Percentiles rank a stretch among this genome's conserved stretches.
phyloP scores from a whole-genome alignment of 2,797 vertebrate species.

The Myioborus melanocephalus region DNA sequence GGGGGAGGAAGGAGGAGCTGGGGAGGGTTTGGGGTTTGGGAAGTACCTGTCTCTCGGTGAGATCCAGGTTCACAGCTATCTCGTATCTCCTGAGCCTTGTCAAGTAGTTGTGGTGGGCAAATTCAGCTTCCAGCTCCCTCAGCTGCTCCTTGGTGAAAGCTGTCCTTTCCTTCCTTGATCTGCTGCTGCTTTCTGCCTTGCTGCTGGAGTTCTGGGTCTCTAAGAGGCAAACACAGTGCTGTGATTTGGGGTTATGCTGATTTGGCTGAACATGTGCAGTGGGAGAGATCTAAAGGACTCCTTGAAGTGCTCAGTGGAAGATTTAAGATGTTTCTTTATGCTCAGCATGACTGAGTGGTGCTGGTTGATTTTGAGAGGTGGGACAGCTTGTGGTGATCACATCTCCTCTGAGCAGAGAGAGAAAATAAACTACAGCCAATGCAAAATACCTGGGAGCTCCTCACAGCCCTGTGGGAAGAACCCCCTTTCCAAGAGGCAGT shows the following conservation, averaged over 20 bases:
- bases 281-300: not conserved
- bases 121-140: conserved; percentile 93
- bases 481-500: no score
- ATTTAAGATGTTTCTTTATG: not conserved
- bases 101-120: conserved; percentile 97
- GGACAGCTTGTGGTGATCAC: not conserved
- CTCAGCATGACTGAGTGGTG: not conserved
- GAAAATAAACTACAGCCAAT: not conserved
- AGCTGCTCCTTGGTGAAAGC: conserved; percentile 98
- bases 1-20: not conserved
- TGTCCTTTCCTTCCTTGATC: conserved; percentile 92
- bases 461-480: not conserved
- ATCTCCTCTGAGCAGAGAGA: no score
- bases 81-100: conserved; percentile 96
- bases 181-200: conserved; percentile 86
- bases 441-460: not conserved
- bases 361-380: not conserved
- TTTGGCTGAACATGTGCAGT: accelerated
- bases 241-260: not conserved
- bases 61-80: conserved; percentile 97
- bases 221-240: conserved; percentile 55
- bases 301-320: not conserved
- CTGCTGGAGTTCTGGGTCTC: conserved; percentile 80
- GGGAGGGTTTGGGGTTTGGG: not conserved
- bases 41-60: conserved; percentile 94